Base-by-base conservation (phyloP, 2,888 invertebrate species). In the Crematogaster levior region DNA sequence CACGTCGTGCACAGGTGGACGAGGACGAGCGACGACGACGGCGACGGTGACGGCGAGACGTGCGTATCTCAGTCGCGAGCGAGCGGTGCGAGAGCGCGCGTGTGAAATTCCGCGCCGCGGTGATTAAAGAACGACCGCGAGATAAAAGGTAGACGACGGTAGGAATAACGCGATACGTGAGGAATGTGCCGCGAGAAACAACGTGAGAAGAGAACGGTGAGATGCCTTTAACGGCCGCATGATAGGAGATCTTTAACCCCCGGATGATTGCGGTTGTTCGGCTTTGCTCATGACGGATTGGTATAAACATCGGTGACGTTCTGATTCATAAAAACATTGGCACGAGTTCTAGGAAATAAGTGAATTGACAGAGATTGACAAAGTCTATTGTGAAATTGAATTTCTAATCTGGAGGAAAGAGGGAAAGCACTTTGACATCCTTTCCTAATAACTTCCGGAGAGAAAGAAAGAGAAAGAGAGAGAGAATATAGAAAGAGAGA, bases 1-100 rank as follows among this genome's bases (percentile, higher is more conserved):
- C 37, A 79, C 70, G 56, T 51, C 34, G 51, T 75, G 51, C 30
- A 68, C 77, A 79, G 77, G 56, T 79, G 77, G 56, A 79, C 75
- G 75, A 75, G 75, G 75, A 88, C 75, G 80, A 81, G 80, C 79
- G 84, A 72, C 88, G 84, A 90, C 58, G 58, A 30, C n/a, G n/a
- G n/a, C n/a, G n/a, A n/a, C 58, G 72, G 40, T 7, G 84, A 89
- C 87, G 88, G 85, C 86, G 89, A 84, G 82, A 91, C 91, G 84
- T 90, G 89, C 89, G 90, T 92, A 89, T 89, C 91, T 86, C 89
- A 92, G 92, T 92, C 89, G 91, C 89, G 89, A 90, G 84, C 85
- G 85, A 89, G 90, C 88, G 79, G 88, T 87, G 88, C 88, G 87
- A 88, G 88, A 85, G 86, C 72, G 85, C 81, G 88, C 87, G 86